Evolutionary conservation across 2,888 invertebrate species (phyloP), one percentile per base, ranked within the genome.

Genomic region (Heteromurus nitidus): DNA sequence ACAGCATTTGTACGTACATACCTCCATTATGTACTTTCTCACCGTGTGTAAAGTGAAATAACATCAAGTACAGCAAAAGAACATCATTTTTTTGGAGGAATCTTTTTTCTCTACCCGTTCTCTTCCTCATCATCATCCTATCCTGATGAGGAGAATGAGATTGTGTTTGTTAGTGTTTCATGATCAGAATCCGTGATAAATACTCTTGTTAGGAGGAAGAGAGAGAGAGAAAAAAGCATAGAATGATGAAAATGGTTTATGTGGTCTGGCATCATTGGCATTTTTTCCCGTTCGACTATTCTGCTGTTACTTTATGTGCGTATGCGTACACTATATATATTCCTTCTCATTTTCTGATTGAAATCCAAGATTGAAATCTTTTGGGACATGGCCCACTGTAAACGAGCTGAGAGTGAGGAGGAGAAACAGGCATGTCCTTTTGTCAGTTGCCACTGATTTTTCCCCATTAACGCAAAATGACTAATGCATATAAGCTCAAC

Each of bases 171-270:
- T 47, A 55, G 68, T 58, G 60, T 65, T 53, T 53, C n/a, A 69
- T 79, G 79, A 79, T 79, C 72, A 79, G 70, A 79, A 65, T 79
- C 42, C 65, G 70, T 72, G 79, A 79, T 79, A 79, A 79, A 65
- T 79, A 79, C 79, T n/a, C n/a, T 79, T 79, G 79, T 79, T 79
- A 79, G 79, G 64, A 72, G 69, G n/a, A n/a, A n/a, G n/a, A n/a
- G n/a, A n/a, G n/a, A n/a, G n/a, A n/a, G n/a, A n/a, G n/a, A n/a
- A n/a, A n/a, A n/a, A n/a, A n/a, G n/a, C n/a, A n/a, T n/a, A n/a
- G n/a, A n/a, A n/a, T n/a, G n/a, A n/a, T n/a, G n/a, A n/a, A n/a
- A n/a, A n/a, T n/a, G n/a, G n/a, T n/a, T n/a, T n/a, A n/a, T n/a
- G n/a, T n/a, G n/a, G n/a, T n/a, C n/a, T n/a, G n/a, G n/a, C n/a